Evolutionary conservation across 2,888 invertebrate genomes (phyloP), one percentile per base, ranked within the genome.

Genomic region (Plebejus anna): DNA sequence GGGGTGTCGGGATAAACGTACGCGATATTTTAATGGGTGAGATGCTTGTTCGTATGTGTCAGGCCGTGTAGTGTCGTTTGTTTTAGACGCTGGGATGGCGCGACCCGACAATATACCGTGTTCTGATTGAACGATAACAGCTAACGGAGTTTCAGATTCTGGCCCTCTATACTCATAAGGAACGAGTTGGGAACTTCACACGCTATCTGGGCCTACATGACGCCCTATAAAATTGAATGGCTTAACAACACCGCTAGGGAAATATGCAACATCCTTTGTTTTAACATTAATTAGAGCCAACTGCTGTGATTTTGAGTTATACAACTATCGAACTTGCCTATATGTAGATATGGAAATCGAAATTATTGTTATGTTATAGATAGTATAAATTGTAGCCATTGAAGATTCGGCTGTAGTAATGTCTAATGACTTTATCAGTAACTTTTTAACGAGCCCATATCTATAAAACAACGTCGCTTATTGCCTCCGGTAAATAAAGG

Each of bases 1-100:
- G 36, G 66, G 72, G 51, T 73, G 73, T 55, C 66, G 28, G 51
- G 51, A 75, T 75, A 70, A 75, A 75, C 70, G 47, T 73, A 55
- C 51, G 73, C 51, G 51, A 73, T 73, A 73, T 73, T 73, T 73
- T 73, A 73, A 73, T 73, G 51, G 73, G 73, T 55, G 51, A 16
- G 47, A 73, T 73, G 51, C 32, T 51, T 73, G 73, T 51, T 73
- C 51, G 73, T 47, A 42, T 73, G 73, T 73, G 73, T 73, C 28
- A 55, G 73, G 32, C 55, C 51, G 51, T 51, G 51, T 32, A 73
- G 55, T 7, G 51, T 13, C 16, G 47, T 73, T 55, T 51, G 73
- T 55, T 73, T 55, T 73, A 51, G 55, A 73, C 73, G 32, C 73
- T 47, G 4, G 42, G 72, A 72, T 47, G 42, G 72, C 51, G 73